These are phyloP conservation scores for Lacerta bilineata DNA, from an alignment of 2,797 vertebrate species.

Conservation along the genomic window DNA sequence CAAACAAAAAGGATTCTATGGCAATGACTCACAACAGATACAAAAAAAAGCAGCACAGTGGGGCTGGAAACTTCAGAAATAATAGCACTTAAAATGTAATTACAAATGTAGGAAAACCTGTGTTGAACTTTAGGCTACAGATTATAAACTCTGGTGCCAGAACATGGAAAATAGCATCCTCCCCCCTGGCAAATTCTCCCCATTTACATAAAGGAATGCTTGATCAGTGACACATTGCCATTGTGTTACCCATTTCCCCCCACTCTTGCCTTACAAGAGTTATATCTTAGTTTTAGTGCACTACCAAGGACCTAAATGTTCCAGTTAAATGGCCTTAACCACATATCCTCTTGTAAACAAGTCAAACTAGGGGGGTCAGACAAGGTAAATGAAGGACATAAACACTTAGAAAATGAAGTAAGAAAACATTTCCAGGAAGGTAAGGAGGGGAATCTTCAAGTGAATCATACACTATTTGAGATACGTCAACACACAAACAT, in stretches of 20 bases:
- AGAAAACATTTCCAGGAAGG: background rate
- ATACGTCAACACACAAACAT: background rate
- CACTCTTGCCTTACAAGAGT: background rate
- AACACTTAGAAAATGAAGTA: background rate
- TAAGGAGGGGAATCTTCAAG: background rate
- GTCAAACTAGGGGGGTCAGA: background rate
- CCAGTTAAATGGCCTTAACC: background rate
- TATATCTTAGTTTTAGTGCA: background rate
- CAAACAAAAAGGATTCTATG: background rate
- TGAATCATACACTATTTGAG: background rate
- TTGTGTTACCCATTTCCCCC: background rate
- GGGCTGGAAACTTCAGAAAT: background rate
- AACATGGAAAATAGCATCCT: background rate
- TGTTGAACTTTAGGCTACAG: background rate
- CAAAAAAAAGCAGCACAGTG: background rate
- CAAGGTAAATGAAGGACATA: background rate
- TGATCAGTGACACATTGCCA: background rate
- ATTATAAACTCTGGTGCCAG: background rate
- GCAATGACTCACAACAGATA: background rate
- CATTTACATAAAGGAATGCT: background rate
- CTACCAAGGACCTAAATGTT: background rate
- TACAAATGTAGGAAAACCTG: background rate
- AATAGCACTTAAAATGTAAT: background rate
- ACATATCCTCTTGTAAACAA: background rate
- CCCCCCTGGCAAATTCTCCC: no score